phyloP scores from a whole-genome alignment of 1,140 invertebrate species.

The Notospermus geniculatus region DNA sequence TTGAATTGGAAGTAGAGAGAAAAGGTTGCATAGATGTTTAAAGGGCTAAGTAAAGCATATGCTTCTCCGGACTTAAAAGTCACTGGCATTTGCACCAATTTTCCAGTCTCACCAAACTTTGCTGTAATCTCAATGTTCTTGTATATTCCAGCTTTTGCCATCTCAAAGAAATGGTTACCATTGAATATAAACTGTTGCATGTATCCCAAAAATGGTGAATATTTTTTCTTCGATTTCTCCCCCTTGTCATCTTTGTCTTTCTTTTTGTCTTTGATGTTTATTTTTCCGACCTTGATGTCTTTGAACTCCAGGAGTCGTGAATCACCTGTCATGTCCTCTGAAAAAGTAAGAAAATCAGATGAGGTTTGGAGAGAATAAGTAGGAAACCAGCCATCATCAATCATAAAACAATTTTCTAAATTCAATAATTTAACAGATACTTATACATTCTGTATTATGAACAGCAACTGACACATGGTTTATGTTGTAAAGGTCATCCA shows the following conservation, averaged over 20 bases:
- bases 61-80: slow-evolving; percentile 91
- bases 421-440: no score
- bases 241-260: background rate
- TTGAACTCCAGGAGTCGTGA: slow-evolving; percentile 75
- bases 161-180: slow-evolving; percentile 73
- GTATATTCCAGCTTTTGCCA: slow-evolving; percentile 61
- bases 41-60: slow-evolving; percentile 80
- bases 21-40: slow-evolving; percentile 85
- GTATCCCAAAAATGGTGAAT: slow-evolving; percentile 77
- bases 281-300: slow-evolving; percentile 73
- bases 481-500: no score
- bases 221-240: slow-evolving; percentile 10
- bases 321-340: slow-evolving; percentile 77
- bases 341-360: slow-evolving; percentile 24
- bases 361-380: background rate
- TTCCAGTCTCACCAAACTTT: slow-evolving; percentile 64
- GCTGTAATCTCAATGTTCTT: slow-evolving; percentile 76
- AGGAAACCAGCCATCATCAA: no score
- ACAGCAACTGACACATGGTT: no score
- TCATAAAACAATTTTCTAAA: no score
- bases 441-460: no score
- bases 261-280: slow-evolving; percentile 53
- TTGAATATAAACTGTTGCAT: slow-evolving; percentile 93
- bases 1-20: slow-evolving; percentile 84
- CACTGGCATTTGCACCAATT: slow-evolving; percentile 66